Evolutionary conservation across 2,113 vertebrate species (phyloP), one percentile per base, ranked within the genome.

Genomic region (Hydrolagus affinis): DNA sequence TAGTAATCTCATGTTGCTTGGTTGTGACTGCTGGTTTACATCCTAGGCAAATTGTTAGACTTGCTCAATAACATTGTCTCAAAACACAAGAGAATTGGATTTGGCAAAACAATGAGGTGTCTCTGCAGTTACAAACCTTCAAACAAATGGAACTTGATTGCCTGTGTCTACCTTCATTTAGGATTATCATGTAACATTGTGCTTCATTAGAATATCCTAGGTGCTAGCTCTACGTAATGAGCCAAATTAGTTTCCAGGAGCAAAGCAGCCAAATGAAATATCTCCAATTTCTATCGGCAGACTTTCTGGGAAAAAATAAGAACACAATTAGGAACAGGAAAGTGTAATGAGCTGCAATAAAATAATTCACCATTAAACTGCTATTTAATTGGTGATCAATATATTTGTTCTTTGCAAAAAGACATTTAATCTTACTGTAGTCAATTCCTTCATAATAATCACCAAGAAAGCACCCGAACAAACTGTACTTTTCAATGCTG

Each of bases 41-140:
- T 92, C 91, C 91, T 95, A 89, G 93, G 92, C 91, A 93, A 93
- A 94, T 94, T 92, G 92, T 94, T 94, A 94, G 91, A 92, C 92
- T 92, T 93, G 92, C 92, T 95, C 93, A 93, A 90, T 94, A 94
- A 92, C 89, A 91, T 89, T 59, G 3, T 90, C 93, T 93, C 91
- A 92, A 93, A 94, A 91, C 93, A 93, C 92, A 88, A 86, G 93
- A 94, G 92, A 92, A 88, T 91, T 90, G 87, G 87, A 80, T 80
- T 91, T 86, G 89, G 89, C 86, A 89, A 91, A 92, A 92, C 91
- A 93, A 92, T 92, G 92, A 92, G 91, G 88, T 91, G 93, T 92
- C 90, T 91, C 89, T 64, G 30, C 60, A 83, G 28, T 83, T 83
- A 21, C 62, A 32, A 68, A 30, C 78, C 78, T 83, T 66, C 78